Conservation (phyloP, 2,113 vertebrate genomes). For the Pelobates fuscus region DNA sequence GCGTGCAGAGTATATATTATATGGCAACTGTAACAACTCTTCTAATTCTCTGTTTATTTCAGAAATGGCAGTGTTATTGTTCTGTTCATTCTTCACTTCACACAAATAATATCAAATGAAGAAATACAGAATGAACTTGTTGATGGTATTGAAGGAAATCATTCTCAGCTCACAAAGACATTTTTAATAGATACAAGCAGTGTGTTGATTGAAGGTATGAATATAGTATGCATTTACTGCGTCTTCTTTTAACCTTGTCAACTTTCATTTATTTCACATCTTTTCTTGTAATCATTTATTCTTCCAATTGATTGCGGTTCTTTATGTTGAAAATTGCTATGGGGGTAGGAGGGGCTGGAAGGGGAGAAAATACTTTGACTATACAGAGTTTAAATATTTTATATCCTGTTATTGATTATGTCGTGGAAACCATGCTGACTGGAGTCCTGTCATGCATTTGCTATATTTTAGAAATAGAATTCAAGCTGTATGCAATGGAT, state of each 20-base stretch:
- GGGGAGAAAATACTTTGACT: too few species aligned
- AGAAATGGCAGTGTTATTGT: constrained; percentile 44
- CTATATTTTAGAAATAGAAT: too few species aligned
- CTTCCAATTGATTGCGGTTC: neutral
- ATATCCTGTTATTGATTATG: too few species aligned
- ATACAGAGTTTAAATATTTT: too few species aligned
- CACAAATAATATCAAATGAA: neutral
- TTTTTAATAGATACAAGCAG: constrained; percentile 16
- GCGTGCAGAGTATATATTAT: too few species aligned
- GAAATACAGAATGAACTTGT: constrained; percentile 16
- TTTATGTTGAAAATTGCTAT: neutral
- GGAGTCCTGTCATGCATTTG: too few species aligned
- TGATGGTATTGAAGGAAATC: constrained; percentile 13
- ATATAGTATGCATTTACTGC: neutral
- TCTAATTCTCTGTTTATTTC: neutral
- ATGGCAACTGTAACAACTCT: neutral
- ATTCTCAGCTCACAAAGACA: constrained; percentile 5
- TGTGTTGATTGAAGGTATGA: constrained; percentile 26
- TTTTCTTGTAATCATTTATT: too few species aligned
- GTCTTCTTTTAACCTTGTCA: neutral
- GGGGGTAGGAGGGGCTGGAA: too few species aligned
- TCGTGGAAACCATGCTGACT: too few species aligned
- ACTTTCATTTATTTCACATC: neutral
- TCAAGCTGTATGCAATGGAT: too few species aligned
- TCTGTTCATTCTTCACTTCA: constrained; percentile 20